These are phyloP conservation scores for Brachionus paranguensis DNA, from an alignment of 1,140 invertebrate species.

Conservation along the genomic window DNA sequence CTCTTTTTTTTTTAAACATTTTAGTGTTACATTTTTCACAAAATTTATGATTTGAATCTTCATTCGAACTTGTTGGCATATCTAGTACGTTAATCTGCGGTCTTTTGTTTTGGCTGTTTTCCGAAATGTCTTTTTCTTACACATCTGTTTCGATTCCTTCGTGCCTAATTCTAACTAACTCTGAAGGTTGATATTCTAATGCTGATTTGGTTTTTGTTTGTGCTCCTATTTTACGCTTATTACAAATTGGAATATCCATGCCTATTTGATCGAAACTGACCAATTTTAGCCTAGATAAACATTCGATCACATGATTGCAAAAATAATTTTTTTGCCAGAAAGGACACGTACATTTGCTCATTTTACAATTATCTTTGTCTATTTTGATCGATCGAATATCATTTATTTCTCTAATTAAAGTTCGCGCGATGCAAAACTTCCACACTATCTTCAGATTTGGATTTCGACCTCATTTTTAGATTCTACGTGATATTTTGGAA, in stretches of 20 bases:
- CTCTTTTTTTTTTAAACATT: too few relatives aligned
- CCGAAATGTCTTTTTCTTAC: too few relatives aligned
- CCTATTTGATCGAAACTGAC: not conserved
- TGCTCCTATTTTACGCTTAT: not conserved
- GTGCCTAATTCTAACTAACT: too few relatives aligned
- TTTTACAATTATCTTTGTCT: not conserved
- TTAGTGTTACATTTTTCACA: not conserved
- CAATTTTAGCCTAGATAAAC: not conserved
- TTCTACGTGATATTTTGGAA: too few relatives aligned
- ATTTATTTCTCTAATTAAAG: too few relatives aligned
- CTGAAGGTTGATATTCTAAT: not conserved
- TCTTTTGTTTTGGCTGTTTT: not conserved
- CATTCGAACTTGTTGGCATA: not conserved
- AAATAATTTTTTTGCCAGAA: not conserved
- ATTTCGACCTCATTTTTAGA: too few relatives aligned
- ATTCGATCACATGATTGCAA: constrained; percentile 1
- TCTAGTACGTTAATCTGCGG: not conserved
- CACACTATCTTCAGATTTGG: too few relatives aligned
- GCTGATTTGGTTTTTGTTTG: constrained; percentile 2
- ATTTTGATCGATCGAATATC: too few relatives aligned
- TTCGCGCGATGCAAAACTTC: too few relatives aligned
- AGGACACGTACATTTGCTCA: not conserved
- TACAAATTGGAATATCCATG: not conserved
- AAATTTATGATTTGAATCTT: not conserved
- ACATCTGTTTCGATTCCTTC: too few relatives aligned